Evolutionary conservation across 2,797 vertebrate species (phyloP).

Genomic region (Meda fulgida): DNA sequence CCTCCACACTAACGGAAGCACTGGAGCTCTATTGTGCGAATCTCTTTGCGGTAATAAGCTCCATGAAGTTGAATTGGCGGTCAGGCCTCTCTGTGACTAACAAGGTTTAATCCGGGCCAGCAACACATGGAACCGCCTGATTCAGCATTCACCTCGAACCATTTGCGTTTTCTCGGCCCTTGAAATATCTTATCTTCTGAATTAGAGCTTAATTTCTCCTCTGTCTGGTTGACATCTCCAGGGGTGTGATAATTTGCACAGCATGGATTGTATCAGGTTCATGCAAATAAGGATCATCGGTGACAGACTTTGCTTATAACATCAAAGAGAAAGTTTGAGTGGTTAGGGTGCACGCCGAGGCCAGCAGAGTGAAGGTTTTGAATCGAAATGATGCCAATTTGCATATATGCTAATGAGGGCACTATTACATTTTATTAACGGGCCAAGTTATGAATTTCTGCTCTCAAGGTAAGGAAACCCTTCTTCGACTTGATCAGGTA

Average conservation of each 20-base stretch:
- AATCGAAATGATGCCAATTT: constrained; percentile 73
- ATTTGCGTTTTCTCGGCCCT: constrained; percentile 34
- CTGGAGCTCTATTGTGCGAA: constrained; percentile 68
- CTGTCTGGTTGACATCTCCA: constrained; percentile 71
- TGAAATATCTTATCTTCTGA: constrained; percentile 69
- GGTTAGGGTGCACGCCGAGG: constrained; percentile 71
- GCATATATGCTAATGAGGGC: constrained; percentile 77
- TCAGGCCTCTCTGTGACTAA: constrained; percentile 67
- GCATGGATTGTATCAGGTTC: constrained; percentile 75
- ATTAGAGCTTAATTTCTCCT: constrained; percentile 74
- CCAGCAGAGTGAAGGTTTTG: constrained; percentile 67
- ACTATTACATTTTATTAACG: constrained; percentile 72
- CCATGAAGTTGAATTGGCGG: constrained; percentile 78
- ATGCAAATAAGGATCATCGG: constrained; percentile 77
- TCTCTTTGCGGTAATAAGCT: constrained; percentile 74
- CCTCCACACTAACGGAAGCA: constrained; percentile 12
- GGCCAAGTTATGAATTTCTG: constrained; percentile 62
- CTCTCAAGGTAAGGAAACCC: constrained; percentile 61
- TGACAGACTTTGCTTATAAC: constrained; percentile 76
- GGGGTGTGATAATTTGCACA: constrained; percentile 68
- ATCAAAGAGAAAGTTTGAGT: constrained; percentile 78
- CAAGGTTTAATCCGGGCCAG: constrained; percentile 51
- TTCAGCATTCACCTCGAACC: constrained; percentile 54
- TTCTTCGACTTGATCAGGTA: constrained; percentile 53
- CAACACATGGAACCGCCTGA: constrained; percentile 49